Base-by-base conservation (phyloP, 2,888 invertebrate genomes). In the Caenorhabditis becei region DNA sequence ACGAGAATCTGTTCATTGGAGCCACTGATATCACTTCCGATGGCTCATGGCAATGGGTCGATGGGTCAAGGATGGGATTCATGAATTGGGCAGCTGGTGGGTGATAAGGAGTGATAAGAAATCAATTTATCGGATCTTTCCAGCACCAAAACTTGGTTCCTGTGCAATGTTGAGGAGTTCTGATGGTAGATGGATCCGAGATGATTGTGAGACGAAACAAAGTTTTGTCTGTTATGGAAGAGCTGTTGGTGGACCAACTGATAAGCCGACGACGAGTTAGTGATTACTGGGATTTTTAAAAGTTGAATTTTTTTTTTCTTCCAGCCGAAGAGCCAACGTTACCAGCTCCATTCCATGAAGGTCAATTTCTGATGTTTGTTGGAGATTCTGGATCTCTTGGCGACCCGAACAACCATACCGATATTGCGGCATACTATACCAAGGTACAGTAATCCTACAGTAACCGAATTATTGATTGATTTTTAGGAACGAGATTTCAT, bases 41-140 rank as follows among this genome's bases (percentile, higher is more conserved):
- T 44, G 71, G 71, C 10, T 37, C 16, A 18, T 71, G 61, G 51
- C 37, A 62, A 37, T 71, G 71, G 71, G 14, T 62, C 7, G 71
- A 71, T 62, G 71, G 71, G 41, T 37, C 37, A 1, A 11, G 23
- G 8, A 35, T 71, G 53, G 7, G 4, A 1, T 71, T 62, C 44
- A 16, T 20, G 4, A 71, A 71, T 32, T 71, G 71, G 71, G 51
- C 71, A 4, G 3, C 18, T 20, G 35, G 59, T 67, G 54, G 11
- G 41, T 51, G 35, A 5, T 35, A 35, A 35, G 10, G 35, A 35
- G 35, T n/a, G n/a, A n/a, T n/a, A n/a, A n/a, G n/a, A 32, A 32
- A 11, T 14, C 18, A 10, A 18, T 3, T 18, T 3, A n/a, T n/a
- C n/a, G 47, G 3, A 16, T 41, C 14, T 16, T 47, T 47, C 53